A percentile compares a stretch with the other conserved stretches of the same genome.
These are phyloP conservation scores for Plutella xylostella DNA, from an alignment of 2,888 invertebrate species.

Conservation along the genomic window DNA sequence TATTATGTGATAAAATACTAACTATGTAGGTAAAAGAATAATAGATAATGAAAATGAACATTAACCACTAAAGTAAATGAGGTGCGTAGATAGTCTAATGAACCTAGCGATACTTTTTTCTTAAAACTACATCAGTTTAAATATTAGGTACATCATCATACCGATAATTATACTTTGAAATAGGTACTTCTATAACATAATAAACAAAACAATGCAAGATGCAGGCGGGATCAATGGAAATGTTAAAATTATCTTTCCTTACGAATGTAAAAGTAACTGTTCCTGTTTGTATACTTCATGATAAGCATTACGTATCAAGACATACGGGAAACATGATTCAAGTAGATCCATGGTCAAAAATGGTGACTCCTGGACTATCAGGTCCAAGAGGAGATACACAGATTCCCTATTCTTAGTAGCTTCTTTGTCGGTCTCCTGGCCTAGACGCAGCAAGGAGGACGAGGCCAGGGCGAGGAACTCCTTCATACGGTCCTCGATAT, in stretches of 20 bases:
- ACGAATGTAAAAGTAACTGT: constrained; percentile 70
- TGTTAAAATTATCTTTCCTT: constrained; percentile 20
- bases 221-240: background rate
- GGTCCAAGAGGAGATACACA: constrained; percentile 94
- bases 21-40: no score
- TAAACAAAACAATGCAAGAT: no score
- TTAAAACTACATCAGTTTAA: background rate
- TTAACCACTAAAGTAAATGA: no score
- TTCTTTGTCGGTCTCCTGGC: constrained; percentile 96
- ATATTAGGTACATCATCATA: background rate
- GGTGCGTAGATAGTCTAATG: background rate
- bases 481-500: constrained; percentile 97
- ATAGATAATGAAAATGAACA: no score
- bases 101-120: background rate
- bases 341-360: constrained; percentile 98
- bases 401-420: constrained; percentile 95
- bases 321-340: constrained; percentile 99
- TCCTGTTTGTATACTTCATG: constrained; percentile 95
- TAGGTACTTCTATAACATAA: no score
- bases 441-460: constrained; percentile 92
- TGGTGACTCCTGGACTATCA: constrained; percentile 98
- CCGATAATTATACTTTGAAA: background rate
- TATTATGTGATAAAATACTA: no score
- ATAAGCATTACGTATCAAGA: constrained; percentile 96
- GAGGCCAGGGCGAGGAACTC: constrained; percentile 95